Evolutionary conservation across 1,140 invertebrate genomes (phyloP).

Genomic region (Caerostris darwini): DNA sequence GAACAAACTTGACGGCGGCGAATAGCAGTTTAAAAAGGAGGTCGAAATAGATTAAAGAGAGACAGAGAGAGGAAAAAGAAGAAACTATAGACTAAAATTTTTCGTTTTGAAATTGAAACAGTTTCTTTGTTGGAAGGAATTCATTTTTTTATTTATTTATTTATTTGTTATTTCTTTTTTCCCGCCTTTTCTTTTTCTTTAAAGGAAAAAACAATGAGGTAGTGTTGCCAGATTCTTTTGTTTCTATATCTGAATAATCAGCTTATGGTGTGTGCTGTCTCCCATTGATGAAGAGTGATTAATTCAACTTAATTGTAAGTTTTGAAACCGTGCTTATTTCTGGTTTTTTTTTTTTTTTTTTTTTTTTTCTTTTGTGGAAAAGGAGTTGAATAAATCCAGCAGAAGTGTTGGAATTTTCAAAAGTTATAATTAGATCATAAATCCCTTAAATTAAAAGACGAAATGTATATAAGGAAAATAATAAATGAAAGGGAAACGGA

Average conservation of each 20-base stretch:
- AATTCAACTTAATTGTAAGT: constrained; percentile 24
- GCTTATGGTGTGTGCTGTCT: neutral
- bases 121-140: too few species aligned
- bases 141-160: too few species aligned
- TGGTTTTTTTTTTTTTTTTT: too few species aligned
- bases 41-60: constrained; percentile 61
- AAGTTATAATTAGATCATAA: constrained; percentile 34
- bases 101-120: constrained; percentile 50
- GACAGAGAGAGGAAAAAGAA: neutral
- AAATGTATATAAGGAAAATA: neutral
- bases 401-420: neutral
- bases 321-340: neutral
- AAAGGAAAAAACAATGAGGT: neutral
- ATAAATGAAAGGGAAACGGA: constrained; percentile 15
- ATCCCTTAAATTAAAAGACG: neutral
- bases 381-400: neutral
- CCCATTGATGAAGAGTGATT: neutral
- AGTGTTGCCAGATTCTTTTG: neutral
- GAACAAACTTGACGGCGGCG: constrained; percentile 37
- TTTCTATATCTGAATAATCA: neutral
- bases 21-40: constrained; percentile 19
- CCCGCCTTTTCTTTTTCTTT: too few species aligned
- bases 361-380: too few species aligned
- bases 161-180: too few species aligned
- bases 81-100: constrained; percentile 53